Evolutionary conservation across 2,888 invertebrate genomes (phyloP).

Genomic region (Unio delphinus): DNA sequence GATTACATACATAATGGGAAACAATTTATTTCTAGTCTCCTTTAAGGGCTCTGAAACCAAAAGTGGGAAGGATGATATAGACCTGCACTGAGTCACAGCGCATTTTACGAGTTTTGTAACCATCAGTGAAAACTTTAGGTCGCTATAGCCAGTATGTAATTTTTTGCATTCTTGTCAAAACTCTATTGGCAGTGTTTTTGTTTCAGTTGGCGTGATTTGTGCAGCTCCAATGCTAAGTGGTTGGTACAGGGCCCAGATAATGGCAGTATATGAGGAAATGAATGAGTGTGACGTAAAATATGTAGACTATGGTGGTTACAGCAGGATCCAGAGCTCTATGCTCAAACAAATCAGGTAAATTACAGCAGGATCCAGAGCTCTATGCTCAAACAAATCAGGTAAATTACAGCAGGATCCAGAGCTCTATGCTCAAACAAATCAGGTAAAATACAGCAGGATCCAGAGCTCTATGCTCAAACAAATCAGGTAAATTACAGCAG

Average conservation of each 20-base stretch:
- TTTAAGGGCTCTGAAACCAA: too few relatives aligned
- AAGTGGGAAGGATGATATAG: too few relatives aligned
- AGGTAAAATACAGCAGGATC: conserved; percentile 74
- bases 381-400: conserved; percentile 87
- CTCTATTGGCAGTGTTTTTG: conserved; percentile 15
- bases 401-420: conserved; percentile 76
- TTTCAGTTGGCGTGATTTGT: conserved; percentile 87
- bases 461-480: conserved; percentile 73
- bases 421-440: too few relatives aligned
- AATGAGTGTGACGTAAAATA: conserved; percentile 86
- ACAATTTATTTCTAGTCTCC: too few relatives aligned
- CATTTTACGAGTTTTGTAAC: too few relatives aligned
- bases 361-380: conserved; percentile 78
- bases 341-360: conserved; percentile 74
- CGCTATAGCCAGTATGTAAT: too few relatives aligned
- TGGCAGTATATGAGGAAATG: conserved; percentile 79
- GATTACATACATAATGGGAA: too few relatives aligned
- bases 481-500: conserved; percentile 76
- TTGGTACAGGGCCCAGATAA: conserved; percentile 92
- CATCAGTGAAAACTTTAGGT: too few relatives aligned
- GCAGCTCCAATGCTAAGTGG: conserved; percentile 85
- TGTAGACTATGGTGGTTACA: conserved; percentile 96
- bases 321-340: conserved; percentile 81
- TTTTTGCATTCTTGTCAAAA: too few relatives aligned
- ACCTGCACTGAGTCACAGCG: too few relatives aligned